These are phyloP conservation scores for Cheirogaleus medius DNA, from an alignment of 2,113 vertebrate species.

Conservation along the genomic window DNA sequence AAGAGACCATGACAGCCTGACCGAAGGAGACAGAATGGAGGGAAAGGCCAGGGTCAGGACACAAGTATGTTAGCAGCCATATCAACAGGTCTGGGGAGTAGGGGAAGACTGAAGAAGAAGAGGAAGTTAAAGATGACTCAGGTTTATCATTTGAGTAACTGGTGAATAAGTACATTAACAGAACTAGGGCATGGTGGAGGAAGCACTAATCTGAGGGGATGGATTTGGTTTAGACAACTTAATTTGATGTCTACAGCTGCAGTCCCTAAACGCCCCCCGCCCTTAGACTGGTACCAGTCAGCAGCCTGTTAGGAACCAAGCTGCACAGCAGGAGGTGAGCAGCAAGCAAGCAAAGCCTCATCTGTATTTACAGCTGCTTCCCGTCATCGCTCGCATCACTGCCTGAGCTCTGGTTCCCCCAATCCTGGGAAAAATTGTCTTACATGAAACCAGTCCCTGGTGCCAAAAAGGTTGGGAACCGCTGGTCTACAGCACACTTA, in stretches of 20 bases:
- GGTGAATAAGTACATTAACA: not conserved
- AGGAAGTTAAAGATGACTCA: slow-evolving; percentile 50
- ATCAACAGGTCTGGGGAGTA: not conserved
- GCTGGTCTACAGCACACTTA: not conserved
- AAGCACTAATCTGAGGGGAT: not conserved
- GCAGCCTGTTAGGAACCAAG: no score
- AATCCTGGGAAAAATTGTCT: no score
- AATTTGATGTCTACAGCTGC: not conserved
- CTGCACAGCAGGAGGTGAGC: no score
- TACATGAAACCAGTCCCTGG: no score
- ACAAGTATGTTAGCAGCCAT: not conserved
- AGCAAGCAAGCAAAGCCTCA: no score
- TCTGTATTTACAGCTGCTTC: no score
- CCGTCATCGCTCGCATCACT: no score
- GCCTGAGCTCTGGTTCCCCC: no score
- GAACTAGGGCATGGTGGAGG: not conserved
- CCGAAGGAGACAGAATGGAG: not conserved
- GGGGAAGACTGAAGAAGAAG: not conserved
- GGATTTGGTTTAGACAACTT: not conserved
- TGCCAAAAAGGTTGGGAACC: no score
- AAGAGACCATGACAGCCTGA: not conserved
- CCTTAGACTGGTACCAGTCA: no score
- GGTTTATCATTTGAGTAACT: not conserved
- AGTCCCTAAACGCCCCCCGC: no score
- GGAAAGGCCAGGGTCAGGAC: not conserved